phyloP scores from a whole-genome alignment of 35 echinoderm and acorn worm species.

The Strongylocentrotus purpuratus region DNA sequence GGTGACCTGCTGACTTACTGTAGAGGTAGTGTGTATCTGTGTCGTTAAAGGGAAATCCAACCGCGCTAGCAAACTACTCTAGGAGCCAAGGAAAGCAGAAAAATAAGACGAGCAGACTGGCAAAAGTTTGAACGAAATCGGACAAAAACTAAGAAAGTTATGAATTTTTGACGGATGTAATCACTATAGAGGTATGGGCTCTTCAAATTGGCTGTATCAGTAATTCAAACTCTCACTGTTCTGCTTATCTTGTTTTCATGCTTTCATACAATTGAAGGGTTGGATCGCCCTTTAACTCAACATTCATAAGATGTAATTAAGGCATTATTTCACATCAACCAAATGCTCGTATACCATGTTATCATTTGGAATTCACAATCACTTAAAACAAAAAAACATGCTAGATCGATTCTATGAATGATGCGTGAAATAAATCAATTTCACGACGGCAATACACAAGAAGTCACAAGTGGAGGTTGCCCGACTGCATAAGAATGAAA shows the following conservation, averaged over 20 bases:
- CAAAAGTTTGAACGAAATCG: background rate
- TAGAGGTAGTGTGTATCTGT: conserved; percentile 40
- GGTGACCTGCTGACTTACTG: background rate
- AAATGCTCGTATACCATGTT: background rate
- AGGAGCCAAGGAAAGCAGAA: too few relatives aligned
- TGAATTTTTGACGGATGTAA: too few relatives aligned
- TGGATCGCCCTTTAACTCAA: background rate
- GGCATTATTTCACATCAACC: conserved; percentile 6
- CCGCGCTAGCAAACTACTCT: background rate
- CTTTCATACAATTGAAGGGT: background rate
- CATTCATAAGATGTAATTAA: conserved; percentile 21
- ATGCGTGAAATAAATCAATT: background rate
- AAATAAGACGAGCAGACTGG: too few relatives aligned
- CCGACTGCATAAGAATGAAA: conserved; percentile 51
- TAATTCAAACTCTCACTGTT: background rate
- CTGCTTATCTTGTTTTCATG: background rate
- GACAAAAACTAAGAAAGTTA: background rate
- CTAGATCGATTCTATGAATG: conserved; percentile 46
- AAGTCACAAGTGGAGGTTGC: conserved; percentile 45
- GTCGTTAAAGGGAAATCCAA: background rate
- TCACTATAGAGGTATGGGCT: too few relatives aligned
- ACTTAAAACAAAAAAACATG: conserved; percentile 30
- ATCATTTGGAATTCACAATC: conserved; percentile 30
- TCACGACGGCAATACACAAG: conserved; percentile 11
- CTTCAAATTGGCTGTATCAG: background rate